Evolutionary conservation across 2,888 invertebrate species (phyloP), one percentile per base, ranked within the genome.

Genomic region (Girardia tigrina): DNA sequence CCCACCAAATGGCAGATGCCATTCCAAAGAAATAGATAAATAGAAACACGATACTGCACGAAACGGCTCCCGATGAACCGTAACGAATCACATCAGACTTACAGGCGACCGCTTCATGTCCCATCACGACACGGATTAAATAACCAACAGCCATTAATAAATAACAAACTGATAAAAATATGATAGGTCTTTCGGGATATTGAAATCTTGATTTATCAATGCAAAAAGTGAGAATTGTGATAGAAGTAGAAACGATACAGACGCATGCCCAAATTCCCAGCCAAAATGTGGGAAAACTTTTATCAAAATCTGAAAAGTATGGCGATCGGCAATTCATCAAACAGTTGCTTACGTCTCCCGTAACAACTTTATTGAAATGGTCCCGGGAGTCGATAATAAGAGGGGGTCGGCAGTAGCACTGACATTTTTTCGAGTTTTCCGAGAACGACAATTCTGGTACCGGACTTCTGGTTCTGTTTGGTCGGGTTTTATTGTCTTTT

Each of bases 1-100:
- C 93, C 88, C 88, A 88, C 97, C 97, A 98, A 77, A 95, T 91
- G 27, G 92, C 92, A 0, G 93, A 92, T 0, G 97, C 94, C 94
- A 97, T 97, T 78, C 94, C 94, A 86, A 97, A 98, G 87, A 93
- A 97, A 86, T 98, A 98, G 29, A 94, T 90, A 79, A 98, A 88
- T 42, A 95, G 87, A 86, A 98, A 98, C 77, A 95, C 93, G 78
- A 92, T 87, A 0, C 93, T 92, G 86, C 98, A 98, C 0, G 90
- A 88, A 78, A 89, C 89, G 0, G 91, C 90, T 0, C 91, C 92
- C 72, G 82, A 82, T 4, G 83, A 82, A 70, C 81, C 82, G 79
- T 85, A 84, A 1, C 84, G 80, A 74, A 83, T 81, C 74, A 79
- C 79, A n/a, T 79, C 78, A 27, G 79, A 79, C 72, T 87, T 86